Evolutionary conservation across 2,797 vertebrate genomes (phyloP).

Genomic region (Lemur catta): DNA sequence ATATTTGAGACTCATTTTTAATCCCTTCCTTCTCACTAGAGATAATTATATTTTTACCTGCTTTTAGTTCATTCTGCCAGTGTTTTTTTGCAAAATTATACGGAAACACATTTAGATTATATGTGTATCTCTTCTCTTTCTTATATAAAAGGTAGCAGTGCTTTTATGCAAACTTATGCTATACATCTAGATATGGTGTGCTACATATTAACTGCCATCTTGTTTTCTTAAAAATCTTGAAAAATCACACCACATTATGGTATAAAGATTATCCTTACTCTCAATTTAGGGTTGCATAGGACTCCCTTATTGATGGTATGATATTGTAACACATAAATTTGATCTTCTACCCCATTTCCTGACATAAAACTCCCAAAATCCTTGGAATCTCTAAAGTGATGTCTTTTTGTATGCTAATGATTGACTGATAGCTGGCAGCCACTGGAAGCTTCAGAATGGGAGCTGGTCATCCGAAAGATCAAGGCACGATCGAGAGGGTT

Average conservation of each 20-base stretch:
- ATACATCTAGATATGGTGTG: background rate
- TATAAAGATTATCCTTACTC: background rate
- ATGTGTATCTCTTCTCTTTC: background rate
- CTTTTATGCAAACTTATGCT: background rate
- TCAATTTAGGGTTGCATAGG: background rate
- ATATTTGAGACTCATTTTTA: background rate
- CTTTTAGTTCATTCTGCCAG: background rate
- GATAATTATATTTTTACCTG: background rate
- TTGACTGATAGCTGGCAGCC: background rate
- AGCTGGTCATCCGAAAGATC: background rate
- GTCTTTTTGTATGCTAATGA: background rate
- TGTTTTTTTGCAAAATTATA: background rate
- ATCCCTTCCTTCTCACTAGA: background rate
- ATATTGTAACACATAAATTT: background rate
- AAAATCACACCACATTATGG: background rate
- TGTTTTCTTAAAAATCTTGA: background rate
- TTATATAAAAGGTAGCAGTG: background rate
- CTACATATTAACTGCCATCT: background rate
- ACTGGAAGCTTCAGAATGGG: background rate
- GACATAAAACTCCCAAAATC: background rate
- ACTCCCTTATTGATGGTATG: background rate
- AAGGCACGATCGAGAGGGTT: background rate
- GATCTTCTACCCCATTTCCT: background rate
- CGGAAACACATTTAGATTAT: background rate
- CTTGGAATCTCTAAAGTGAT: background rate